Evolutionary conservation across 2,888 invertebrate genomes (phyloP), one percentile per base, ranked within the genome.

Genomic region (Caenorhabditis becei): DNA sequence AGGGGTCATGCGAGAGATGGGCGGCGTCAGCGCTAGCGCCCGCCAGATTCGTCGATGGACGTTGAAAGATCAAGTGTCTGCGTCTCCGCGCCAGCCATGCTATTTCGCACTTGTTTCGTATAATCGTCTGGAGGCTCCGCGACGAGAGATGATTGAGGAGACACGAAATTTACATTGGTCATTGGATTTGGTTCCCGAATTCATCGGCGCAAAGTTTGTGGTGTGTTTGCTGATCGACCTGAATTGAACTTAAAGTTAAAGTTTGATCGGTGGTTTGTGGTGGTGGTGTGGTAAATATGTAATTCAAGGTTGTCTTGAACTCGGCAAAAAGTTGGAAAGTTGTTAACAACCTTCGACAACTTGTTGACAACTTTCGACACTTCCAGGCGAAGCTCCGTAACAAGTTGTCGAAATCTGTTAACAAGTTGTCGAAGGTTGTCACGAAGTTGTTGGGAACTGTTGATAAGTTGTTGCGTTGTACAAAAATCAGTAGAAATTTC

Each of bases 1-100:
- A 72, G 65, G 49, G 63, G 72, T 72, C 72, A 72, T 72, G 71
- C 54, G 56, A 37, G 53, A 28, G 71, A 28, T 24, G 61, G 63
- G 71, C 59, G 61, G 71, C 54, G 71, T 28, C 41, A 3, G 16
- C 3, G 35, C 41, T 5, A 3, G 41, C 41, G 20, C 63, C 63
- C 63, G 26, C 54, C 26, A 47, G 58, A 24, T 66, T 74, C 41
- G 41, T 74, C 59, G 58, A 51, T 74, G 74, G 65, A 74, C 66
- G 65, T 65, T 74, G 74, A 74, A 66, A 74, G 74, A 74, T 74
- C 74, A 74, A 44, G n/a, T 35, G 65, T 65, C 35, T 66, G 37
- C 58, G 51, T 18, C 49, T 59, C 26, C 41, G 66, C 35, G 37
- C 23, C 58, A 18, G 47, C 47, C 20, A 56, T 35, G 41, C 23